Evolutionary conservation across 1,140 invertebrate genomes (phyloP), one percentile per base, ranked within the genome.

Genomic region (Lepidotrigona ventralis): DNA sequence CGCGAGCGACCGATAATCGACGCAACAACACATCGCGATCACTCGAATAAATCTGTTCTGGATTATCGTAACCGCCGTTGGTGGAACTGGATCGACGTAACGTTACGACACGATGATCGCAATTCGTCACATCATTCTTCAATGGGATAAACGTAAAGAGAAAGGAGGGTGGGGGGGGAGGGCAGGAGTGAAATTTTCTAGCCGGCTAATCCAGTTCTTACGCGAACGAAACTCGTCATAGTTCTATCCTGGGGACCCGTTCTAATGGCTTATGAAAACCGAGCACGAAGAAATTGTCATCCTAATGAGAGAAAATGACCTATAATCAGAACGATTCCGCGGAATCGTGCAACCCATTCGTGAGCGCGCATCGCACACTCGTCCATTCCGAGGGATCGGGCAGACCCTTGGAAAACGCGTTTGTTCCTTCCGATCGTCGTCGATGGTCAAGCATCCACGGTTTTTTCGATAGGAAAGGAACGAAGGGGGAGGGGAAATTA

Each of bases 201-300:
- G 8, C 58, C 39, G 1, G 58, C 46, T 46, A 29, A 72, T 73
- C 70, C 85, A 58, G 23, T 71, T 84, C 53, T 64, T 29, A 66
- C 46, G 63, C 26, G 85, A 29, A 46, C 39, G 39, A 46, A 46
- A 66, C 75, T 77, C 33, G 60, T 66, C 60, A 29, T 46, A 77
- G 12, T 54, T 73, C 19, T 17, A 8, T 60, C 29, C 26, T 63
- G 51, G 63, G 60, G 51, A 33, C 4, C 33, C 17, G 54, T 23
- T 77, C 58, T 64, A 64, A 64, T 78, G 82, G 68, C 84, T 86
- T 84, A 71, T 69, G 77, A 78, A 84, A 81, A 86, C 63, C 74
- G 73, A 46, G 39, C 51, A 21, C 53, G 64, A 66, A 46, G 51
- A 81, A 72, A 77, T 78, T 60, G 82, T 83, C 54, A 72, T 72